A percentile compares a stretch with the other conserved stretches of the same genome.
These are phyloP conservation scores for Lindbergichthys nudifrons DNA, from an alignment of 2,797 vertebrate genomes.

Conservation along the genomic window DNA sequence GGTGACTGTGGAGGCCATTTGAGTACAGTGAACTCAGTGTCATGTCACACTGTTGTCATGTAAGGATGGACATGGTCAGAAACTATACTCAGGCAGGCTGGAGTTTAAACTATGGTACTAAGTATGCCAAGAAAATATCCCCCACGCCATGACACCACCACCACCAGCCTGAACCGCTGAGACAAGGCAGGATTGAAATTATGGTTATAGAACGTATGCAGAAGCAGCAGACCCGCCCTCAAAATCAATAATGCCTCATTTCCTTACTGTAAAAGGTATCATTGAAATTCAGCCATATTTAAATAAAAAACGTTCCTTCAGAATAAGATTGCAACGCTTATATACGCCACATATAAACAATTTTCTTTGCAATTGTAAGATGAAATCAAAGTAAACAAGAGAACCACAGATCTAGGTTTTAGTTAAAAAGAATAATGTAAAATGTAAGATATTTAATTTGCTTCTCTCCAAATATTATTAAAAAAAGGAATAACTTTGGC, in stretches of 20 bases:
- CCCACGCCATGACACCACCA: too few species aligned
- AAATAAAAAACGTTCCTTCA: not conserved
- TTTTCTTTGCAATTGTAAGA: not conserved
- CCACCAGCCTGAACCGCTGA: too few species aligned
- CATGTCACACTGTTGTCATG: too few species aligned
- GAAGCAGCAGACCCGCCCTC: too few species aligned
- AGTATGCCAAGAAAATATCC: too few species aligned
- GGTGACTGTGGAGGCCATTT: too few species aligned
- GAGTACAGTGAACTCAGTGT: too few species aligned
- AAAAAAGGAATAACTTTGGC: constrained; percentile 41
- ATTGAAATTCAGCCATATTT: not conserved
- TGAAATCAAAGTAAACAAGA: not conserved
- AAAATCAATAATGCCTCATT: not conserved
- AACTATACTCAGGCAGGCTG: too few species aligned
- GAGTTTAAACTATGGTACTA: too few species aligned
- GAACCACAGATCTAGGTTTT: not conserved
- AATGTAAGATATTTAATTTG: constrained; percentile 10
- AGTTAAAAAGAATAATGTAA: not conserved
- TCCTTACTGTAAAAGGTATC: not conserved
- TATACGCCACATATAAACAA: not conserved
- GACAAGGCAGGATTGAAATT: not conserved
- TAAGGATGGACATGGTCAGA: too few species aligned
- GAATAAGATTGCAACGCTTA: not conserved
- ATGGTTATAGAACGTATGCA: too few species aligned
- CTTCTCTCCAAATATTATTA: constrained; percentile 19